Base-by-base conservation (phyloP, 2,888 invertebrate species). In the Alentia gelatinosa region DNA sequence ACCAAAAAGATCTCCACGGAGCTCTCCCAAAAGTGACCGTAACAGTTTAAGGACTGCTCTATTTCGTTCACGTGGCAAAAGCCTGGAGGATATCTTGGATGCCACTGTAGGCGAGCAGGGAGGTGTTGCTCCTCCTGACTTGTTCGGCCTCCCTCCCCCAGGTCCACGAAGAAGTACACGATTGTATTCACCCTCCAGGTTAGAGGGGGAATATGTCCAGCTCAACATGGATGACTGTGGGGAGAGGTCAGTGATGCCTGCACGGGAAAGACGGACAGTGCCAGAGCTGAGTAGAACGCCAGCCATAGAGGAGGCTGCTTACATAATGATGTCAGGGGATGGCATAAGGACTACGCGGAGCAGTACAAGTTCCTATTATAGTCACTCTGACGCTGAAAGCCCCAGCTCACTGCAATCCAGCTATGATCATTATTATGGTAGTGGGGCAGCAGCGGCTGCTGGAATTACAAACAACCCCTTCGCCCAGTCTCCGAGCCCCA, bases 11-110 rank as follows among this genome's bases (percentile, higher is more conserved):
- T 86, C 86, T 47, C 86, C 86, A 23, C 3, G 50, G 30, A 50
- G 86, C 33, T 86, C 86, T 30, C 86, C 86, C 9, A 86, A 86
- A 42, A 86, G 86, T 86, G 86, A 86, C 30, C 86, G 86, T 1
- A 86, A 86, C 30, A 86, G 86, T 30, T 50, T 86, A 50, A 1
- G 86, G 47, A 86, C 86, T 3, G 86, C 26, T 9, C 86, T 86
- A 19, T 86, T 86, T 30, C 89, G 89, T 12, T 63, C 56, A 0
- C 33, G 89, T 56, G 89, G 89, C 9, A 89, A 89, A 37, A 89
- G 89, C 39, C 26, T 89, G 33, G 89, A 89, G 35, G 63, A 63
- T 26, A 63, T 89, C 35, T 39, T 89, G 37, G 56, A 89, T 56
- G 89, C 86, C 23, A 47, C 86, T 86, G 50, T 86, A 7, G 50